Percentiles rank a stretch among this genome's conserved stretches.
Evolutionary conservation across 2,113 vertebrate genomes (phyloP).

Genomic region (Maccullochella peelii): DNA sequence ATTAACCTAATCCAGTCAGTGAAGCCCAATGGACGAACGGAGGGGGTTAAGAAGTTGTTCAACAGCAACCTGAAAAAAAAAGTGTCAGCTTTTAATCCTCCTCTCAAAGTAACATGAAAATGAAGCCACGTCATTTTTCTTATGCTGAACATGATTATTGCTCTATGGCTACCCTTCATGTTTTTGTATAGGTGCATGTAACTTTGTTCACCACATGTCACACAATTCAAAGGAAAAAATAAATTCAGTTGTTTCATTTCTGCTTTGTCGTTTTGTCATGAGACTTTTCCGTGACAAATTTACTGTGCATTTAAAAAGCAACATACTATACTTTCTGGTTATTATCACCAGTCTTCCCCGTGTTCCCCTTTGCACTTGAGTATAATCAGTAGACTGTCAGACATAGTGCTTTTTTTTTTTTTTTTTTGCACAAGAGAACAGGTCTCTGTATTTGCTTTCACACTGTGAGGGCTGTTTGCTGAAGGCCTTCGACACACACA

Average conservation of each 20-base stretch:
- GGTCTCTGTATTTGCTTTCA: slow-evolving; percentile 67
- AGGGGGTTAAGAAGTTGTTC: slow-evolving; percentile 58
- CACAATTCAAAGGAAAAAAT: slow-evolving; percentile 1
- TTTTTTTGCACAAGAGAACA: slow-evolving; percentile 37
- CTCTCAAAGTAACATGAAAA: slow-evolving; percentile 43
- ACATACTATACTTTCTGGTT: background rate
- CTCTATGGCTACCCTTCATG: background rate
- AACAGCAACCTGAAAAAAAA: slow-evolving; percentile 35
- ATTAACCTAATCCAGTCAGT: slow-evolving; percentile 74
- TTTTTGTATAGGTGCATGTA: background rate
- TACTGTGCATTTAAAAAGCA: background rate
- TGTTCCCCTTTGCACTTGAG: background rate
- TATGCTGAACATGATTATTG: background rate
- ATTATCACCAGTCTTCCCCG: background rate
- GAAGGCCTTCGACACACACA: slow-evolving; percentile 77
- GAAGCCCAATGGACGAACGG: slow-evolving; percentile 54
- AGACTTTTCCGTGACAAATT: background rate
- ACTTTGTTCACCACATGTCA: background rate
- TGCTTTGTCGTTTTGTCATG: slow-evolving; percentile 18
- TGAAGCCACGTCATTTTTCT: slow-evolving; percentile 7
- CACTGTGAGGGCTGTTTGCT: slow-evolving; percentile 80
- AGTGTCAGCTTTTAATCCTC: slow-evolving; percentile 54
- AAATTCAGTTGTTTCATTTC: slow-evolving; percentile 24
- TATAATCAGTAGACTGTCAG: slow-evolving; percentile 8
- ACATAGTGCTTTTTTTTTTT: background rate